phyloP scores from a whole-genome alignment of 2,797 vertebrate genomes.

The Sylvia borin region DNA sequence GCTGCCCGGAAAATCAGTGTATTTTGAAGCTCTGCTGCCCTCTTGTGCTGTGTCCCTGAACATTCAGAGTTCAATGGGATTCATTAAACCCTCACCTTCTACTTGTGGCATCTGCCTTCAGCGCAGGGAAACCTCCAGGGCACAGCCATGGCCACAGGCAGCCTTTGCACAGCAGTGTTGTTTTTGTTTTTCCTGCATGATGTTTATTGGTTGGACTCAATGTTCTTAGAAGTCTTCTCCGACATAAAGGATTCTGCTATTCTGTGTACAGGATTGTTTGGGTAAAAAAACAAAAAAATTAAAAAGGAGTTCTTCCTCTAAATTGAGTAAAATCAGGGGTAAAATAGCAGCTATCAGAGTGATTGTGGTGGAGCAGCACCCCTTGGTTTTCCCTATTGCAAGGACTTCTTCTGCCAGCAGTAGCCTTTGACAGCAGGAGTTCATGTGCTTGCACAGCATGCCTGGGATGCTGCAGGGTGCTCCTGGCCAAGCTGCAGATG shows the following conservation, averaged over 20 bases:
- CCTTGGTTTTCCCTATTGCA: not conserved
- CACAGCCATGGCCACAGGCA: not conserved
- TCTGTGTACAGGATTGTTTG: not conserved
- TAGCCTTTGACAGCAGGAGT: not conserved
- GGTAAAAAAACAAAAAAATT: not conserved
- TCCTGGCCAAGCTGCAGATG: not conserved
- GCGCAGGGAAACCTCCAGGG: not conserved
- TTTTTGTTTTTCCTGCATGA: not conserved
- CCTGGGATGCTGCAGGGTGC: not conserved
- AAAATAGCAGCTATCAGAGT: not conserved
- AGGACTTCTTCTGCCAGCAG: not conserved
- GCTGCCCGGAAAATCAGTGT: not conserved
- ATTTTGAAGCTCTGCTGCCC: slow-evolving; percentile 62
- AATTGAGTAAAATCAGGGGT: not conserved
- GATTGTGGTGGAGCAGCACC: not conserved
- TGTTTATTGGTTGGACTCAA: not conserved
- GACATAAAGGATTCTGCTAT: not conserved
- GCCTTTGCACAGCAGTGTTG: not conserved
- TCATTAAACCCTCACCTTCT: not conserved
- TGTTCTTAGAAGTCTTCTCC: not conserved
- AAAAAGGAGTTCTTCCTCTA: not conserved
- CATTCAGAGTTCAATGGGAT: not conserved
- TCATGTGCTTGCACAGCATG: rapidly evolving
- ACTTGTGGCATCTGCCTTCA: not conserved
- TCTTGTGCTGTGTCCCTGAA: slow-evolving; percentile 43